Base-by-base conservation (phyloP, 2,888 invertebrate species). In the Drosophila testacea region DNA sequence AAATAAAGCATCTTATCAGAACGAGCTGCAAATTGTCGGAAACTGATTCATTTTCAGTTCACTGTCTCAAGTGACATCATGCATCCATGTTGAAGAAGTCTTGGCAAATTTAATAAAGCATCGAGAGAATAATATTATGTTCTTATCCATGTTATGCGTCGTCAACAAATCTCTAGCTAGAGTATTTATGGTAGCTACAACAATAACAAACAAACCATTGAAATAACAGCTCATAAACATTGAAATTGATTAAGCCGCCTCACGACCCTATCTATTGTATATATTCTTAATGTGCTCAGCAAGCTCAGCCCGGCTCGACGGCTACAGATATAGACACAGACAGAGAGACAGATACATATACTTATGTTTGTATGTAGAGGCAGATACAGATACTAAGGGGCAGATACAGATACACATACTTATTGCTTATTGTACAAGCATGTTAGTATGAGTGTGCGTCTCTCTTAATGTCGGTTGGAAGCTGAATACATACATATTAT, bases 401-500 rank as follows among this genome's bases (percentile, higher is more conserved):
- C 16, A 63, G 30, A 10, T 28, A 41, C 28, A 11, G 16, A 16
- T 22, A 47, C 39, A 61, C 9, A 32, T 42, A 52, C 39, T 47
- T 27, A 54, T 13, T 60, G 34, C 39, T 47, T 27, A 54, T 13
- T 60, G 34, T 56, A 44, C 6, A 6, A 16, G 22, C 36, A 38
- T 56, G 47, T n/a, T 36, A 27, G 46, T 28, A 36, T 36, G 4
- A 36, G 46, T 16, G 36, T 55, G 32, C 51, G 54, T 41, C 28
- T 55, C 39, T 59, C 51, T 11, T 11, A 30, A 50, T 59, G 55
- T 5, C 47, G 28, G 27, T 36, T 70, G 76, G 85, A 81, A 70
- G 82, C 82, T 84, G 81, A 65, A 68, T 36, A 47, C 55, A 51
- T 13, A 56, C 41, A 41, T 44, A 67, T 47, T 60, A 42, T 78